Percentiles rank a stretch among this genome's conserved stretches.
Conservation (phyloP, 2,797 vertebrate species). For the Diglossa cyanea region DNA sequence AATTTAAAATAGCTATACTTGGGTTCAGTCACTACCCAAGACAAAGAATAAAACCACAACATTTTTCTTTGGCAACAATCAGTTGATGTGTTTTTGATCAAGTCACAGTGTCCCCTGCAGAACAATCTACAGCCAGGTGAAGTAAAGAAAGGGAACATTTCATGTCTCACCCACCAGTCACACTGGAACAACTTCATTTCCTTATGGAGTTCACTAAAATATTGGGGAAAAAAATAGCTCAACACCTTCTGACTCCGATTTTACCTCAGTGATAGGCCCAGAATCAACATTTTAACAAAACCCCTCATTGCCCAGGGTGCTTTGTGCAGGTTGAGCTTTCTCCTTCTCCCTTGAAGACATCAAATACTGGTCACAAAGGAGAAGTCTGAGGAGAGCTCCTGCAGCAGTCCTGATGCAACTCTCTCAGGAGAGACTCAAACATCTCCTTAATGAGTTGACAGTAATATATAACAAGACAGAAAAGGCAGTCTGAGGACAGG, state of each 20-base stretch:
- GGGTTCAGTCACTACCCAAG: background rate
- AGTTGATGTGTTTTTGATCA: background rate
- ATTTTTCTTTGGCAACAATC: background rate
- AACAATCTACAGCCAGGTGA: background rate
- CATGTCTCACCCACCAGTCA: background rate
- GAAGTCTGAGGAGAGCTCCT: background rate
- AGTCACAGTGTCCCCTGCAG: background rate
- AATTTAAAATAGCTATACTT: background rate
- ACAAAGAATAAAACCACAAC: background rate
- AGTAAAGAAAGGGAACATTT: background rate
- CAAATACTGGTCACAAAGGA: background rate
- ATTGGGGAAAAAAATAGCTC: background rate
- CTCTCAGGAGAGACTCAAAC: background rate
- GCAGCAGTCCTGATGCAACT: background rate
- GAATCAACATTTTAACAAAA: background rate
- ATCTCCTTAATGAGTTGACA: background rate
- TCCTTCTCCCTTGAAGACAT: background rate
- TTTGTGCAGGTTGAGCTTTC: background rate
- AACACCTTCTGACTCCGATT: background rate
- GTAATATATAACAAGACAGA: background rate
- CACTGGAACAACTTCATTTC: background rate
- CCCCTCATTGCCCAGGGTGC: rapidly evolving
- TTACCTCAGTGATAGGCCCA: background rate
- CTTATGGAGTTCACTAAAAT: background rate
- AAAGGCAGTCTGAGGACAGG: background rate